Percentiles rank a stretch among this genome's conserved stretches.
Conservation (phyloP, 2,797 vertebrate genomes). For the Paedocypris micromegethes region DNA sequence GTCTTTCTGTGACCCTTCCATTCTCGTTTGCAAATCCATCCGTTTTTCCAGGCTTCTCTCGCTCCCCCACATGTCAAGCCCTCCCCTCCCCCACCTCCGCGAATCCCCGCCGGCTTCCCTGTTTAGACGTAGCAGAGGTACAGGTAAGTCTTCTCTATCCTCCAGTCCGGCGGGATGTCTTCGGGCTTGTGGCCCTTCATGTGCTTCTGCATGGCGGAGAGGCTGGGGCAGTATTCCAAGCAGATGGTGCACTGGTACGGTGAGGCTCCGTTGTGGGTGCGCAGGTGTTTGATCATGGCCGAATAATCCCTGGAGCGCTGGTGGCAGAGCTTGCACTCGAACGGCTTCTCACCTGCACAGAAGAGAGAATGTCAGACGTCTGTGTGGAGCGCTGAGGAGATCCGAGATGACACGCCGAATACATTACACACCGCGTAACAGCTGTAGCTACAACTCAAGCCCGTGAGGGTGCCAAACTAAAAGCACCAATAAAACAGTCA, state of each 20-base stretch:
- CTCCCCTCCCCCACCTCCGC: neutral
- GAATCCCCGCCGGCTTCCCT: neutral
- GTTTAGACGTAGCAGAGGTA: slow-evolving; percentile 81
- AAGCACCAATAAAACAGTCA: too few species aligned
- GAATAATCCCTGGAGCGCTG: slow-evolving; percentile 85
- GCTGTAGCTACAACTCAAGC: too few species aligned
- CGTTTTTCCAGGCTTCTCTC: slow-evolving; percentile 26
- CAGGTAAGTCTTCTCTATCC: slow-evolving; percentile 78
- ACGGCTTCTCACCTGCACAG: slow-evolving; percentile 77
- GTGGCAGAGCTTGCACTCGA: slow-evolving; percentile 79
- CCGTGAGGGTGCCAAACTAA: too few species aligned
- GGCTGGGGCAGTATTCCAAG: slow-evolving; percentile 75
- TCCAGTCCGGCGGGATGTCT: slow-evolving; percentile 80
- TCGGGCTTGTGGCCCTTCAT: slow-evolving; percentile 72
- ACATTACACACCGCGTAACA: too few species aligned
- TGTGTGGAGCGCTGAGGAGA: too few species aligned
- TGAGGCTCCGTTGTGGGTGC: slow-evolving; percentile 76
- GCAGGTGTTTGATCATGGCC: slow-evolving; percentile 85
- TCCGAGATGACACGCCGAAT: too few species aligned
- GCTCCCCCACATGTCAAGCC: neutral
- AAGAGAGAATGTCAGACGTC: slow-evolving; percentile 17
- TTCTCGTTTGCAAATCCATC: slow-evolving; percentile 35
- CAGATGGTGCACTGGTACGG: slow-evolving; percentile 83
- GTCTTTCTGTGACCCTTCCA: slow-evolving; percentile 24
- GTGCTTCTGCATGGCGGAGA: slow-evolving; percentile 81